Percentiles rank a stretch among this genome's conserved stretches.
Conservation (phyloP, 2,113 vertebrate species). For the Jacana jacana region DNA sequence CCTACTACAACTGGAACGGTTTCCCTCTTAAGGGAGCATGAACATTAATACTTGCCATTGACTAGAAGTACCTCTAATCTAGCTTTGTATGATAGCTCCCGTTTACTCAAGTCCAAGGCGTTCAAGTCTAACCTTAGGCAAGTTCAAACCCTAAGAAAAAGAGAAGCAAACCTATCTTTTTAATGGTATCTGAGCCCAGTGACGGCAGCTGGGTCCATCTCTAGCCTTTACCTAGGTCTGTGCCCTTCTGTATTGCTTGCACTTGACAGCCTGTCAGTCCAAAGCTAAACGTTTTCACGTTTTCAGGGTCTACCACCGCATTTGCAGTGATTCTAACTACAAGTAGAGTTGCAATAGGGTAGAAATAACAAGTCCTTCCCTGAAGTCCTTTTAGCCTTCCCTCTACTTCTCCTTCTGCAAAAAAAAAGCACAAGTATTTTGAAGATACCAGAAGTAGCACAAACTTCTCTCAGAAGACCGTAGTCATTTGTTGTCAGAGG, state of each 20-base stretch:
- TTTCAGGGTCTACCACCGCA: neutral
- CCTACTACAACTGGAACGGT: slow-evolving; percentile 20
- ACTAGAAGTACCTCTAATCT: neutral
- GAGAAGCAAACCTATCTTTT: neutral
- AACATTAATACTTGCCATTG: neutral
- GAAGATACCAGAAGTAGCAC: neutral
- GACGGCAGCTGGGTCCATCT: neutral
- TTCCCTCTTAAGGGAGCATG: neutral
- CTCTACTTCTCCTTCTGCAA: neutral
- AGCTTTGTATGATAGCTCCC: neutral
- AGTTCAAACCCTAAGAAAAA: neutral
- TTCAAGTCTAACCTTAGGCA: neutral
- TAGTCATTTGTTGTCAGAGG: neutral
- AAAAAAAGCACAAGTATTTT: neutral
- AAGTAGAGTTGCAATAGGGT: neutral
- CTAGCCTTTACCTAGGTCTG: neutral
- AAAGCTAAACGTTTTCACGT: neutral
- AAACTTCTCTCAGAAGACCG: neutral
- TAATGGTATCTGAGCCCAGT: neutral
- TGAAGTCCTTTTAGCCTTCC: neutral
- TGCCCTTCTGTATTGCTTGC: neutral
- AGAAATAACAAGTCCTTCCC: neutral
- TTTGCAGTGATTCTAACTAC: rapidly evolving
- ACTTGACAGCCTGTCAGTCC: neutral
- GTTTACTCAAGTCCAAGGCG: neutral